These are phyloP conservation scores for Cyanoliseus patagonus DNA, from an alignment of 2,113 vertebrate genomes.

Conservation along the genomic window DNA sequence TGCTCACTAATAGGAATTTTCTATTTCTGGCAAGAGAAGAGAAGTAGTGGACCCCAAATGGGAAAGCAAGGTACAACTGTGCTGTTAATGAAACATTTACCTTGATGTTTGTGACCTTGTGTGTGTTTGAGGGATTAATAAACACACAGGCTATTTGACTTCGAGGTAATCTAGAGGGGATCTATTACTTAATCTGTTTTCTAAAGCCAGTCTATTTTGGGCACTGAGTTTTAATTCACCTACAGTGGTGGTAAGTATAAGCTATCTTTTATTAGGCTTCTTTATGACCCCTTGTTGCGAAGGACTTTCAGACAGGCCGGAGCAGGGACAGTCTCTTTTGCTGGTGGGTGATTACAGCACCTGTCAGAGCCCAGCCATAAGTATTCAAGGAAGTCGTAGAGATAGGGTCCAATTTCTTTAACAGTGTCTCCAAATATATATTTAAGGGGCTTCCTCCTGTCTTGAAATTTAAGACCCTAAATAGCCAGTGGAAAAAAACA, in stretches of 20 bases:
- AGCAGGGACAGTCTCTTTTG: background rate
- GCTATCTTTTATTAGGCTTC: background rate
- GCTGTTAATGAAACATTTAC: background rate
- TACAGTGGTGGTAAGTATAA: background rate
- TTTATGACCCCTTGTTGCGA: background rate
- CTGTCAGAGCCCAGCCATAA: conserved; percentile 6
- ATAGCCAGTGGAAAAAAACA: conserved; percentile 29
- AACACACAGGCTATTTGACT: background rate
- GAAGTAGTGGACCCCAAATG: background rate
- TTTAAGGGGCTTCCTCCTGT: conserved; percentile 7
- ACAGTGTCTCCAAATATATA: conserved; percentile 2
- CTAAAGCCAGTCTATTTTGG: background rate
- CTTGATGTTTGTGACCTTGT: background rate
- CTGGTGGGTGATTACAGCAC: conserved; percentile 24
- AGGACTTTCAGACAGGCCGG: conserved; percentile 1
- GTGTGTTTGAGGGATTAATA: background rate
- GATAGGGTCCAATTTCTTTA: conserved; percentile 5
- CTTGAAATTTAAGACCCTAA: conserved; percentile 28
- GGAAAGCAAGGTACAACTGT: background rate
- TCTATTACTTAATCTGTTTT: conserved; percentile 33
- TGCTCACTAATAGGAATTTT: background rate
- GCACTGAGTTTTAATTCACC: background rate
- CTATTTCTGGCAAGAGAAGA: background rate
- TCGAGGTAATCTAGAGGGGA: background rate
- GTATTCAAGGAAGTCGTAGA: conserved; percentile 48